A percentile compares a stretch with the other conserved stretches of the same genome.
phyloP scores from a whole-genome alignment of 2,113 vertebrate genomes.

The Ictidomys tridecemlineatus region DNA sequence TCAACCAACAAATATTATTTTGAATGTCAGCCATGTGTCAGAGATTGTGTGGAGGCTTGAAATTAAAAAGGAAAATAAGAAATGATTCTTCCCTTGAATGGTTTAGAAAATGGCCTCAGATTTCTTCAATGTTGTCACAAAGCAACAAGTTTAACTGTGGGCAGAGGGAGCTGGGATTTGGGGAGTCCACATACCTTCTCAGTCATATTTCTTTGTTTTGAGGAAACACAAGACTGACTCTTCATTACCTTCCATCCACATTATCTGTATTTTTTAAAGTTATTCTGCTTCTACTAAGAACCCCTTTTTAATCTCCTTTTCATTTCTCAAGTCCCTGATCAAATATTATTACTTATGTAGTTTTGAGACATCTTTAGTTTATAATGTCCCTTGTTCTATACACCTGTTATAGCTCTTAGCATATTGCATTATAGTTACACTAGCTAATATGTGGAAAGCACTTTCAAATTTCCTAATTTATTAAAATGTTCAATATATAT shows the following conservation, averaged over 20 bases:
- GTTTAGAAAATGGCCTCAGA: conserved; percentile 46
- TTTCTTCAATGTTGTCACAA: background rate
- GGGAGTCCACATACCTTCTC: background rate
- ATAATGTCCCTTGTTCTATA: background rate
- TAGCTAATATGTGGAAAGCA: background rate
- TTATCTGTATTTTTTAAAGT: background rate
- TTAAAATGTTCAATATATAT: conserved; percentile 37
- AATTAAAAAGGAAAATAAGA: conserved; percentile 21
- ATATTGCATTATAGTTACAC: background rate
- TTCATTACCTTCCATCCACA: background rate
- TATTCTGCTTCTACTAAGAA: conserved; percentile 36
- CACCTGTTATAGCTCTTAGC: background rate
- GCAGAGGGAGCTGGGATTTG: background rate
- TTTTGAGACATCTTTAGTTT: conserved; percentile 53
- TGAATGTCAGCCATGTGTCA: background rate
- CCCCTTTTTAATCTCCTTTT: conserved; percentile 28
- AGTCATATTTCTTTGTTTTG: conserved; percentile 19
- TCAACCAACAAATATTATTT: conserved; percentile 21
- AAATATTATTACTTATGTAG: conserved; percentile 16
- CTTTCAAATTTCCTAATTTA: conserved; percentile 8
- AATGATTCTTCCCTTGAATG: conserved; percentile 5
- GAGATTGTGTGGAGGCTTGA: background rate
- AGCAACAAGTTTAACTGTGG: background rate
- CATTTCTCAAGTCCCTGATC: conserved; percentile 17
- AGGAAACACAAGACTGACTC: background rate